Evolutionary conservation across 2,113 vertebrate species (phyloP).

Genomic region (Paradoxurus hermaphroditus): DNA sequence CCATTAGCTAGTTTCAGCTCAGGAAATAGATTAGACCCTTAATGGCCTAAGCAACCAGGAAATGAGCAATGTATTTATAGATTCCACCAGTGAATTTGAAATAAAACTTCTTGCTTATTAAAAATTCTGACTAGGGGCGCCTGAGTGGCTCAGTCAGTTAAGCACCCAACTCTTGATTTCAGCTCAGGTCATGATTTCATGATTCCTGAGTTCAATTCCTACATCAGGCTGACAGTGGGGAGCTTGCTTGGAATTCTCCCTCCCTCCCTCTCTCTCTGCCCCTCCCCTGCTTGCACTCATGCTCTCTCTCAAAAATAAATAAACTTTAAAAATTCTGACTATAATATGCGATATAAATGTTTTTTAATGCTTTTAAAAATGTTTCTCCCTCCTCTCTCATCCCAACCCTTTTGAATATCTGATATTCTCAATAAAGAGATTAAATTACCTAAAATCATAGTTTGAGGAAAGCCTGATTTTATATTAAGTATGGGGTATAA

Average conservation of each 20-base stretch:
- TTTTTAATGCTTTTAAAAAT: neutral
- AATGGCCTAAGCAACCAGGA: constrained; percentile 57
- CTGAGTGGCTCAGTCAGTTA: no score
- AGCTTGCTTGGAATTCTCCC: no score
- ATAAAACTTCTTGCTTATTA: neutral
- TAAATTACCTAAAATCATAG: neutral
- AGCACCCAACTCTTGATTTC: no score
- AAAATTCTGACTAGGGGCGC: constrained; percentile 10
- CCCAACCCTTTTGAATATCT: neutral
- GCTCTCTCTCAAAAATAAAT: no score
- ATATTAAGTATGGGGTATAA: neutral
- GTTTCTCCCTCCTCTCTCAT: neutral
- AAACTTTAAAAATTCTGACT: constrained; percentile 30
- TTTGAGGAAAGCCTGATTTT: constrained; percentile 4
- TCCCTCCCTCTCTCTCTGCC: no score
- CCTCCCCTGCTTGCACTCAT: no score
- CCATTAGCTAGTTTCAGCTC: constrained; percentile 60
- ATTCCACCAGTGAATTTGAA: constrained; percentile 40
- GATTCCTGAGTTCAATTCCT: no score
- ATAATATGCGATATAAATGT: neutral
- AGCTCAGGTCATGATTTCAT: no score
- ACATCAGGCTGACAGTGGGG: no score
- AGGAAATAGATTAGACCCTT: constrained; percentile 46
- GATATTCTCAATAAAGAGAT: constrained; percentile 1
- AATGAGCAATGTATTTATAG: constrained; percentile 41